Conservation (phyloP, 2,888 invertebrate species). For the Nasonovia ribisnigri region DNA sequence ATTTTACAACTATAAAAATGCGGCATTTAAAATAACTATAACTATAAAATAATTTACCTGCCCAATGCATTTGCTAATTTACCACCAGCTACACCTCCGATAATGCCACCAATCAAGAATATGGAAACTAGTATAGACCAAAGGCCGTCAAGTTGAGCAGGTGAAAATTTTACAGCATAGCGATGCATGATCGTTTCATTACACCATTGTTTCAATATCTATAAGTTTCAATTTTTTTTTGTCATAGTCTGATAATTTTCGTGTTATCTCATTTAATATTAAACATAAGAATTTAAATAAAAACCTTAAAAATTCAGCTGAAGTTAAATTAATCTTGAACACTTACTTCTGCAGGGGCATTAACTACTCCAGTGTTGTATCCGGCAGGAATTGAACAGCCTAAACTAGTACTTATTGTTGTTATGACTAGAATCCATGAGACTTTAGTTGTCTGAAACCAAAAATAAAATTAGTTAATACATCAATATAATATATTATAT, state of each 20-base stretch:
- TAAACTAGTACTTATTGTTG: slow-evolving; percentile 80
- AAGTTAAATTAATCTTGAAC: slow-evolving; percentile 50
- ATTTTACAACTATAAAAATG: background rate
- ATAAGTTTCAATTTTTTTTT: background rate
- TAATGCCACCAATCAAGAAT: slow-evolving; percentile 89
- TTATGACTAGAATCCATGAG: slow-evolving; percentile 74
- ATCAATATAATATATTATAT: background rate
- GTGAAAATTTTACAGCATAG: slow-evolving; percentile 74
- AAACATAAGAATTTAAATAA: background rate
- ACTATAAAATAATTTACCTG: slow-evolving; percentile 71
- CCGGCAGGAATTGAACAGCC: slow-evolving; percentile 87
- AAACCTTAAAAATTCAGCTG: background rate
- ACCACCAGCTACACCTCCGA: slow-evolving; percentile 87
- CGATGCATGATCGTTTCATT: slow-evolving; percentile 77
- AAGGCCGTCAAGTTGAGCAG: slow-evolving; percentile 71
- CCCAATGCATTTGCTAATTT: slow-evolving; percentile 83
- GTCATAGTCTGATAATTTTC: background rate
- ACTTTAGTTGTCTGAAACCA: slow-evolving; percentile 25
- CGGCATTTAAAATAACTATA: background rate
- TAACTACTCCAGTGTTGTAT: slow-evolving; percentile 88
- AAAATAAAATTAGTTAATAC: background rate
- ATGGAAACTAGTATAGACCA: slow-evolving; percentile 90
- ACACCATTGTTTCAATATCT: slow-evolving; percentile 82
- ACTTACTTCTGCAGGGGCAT: slow-evolving; percentile 83
- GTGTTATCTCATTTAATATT: background rate